Percentiles rank a stretch among this genome's conserved stretches.
Conservation (phyloP, 1,140 invertebrate genomes). For the Lordiphosa clarofinis region DNA sequence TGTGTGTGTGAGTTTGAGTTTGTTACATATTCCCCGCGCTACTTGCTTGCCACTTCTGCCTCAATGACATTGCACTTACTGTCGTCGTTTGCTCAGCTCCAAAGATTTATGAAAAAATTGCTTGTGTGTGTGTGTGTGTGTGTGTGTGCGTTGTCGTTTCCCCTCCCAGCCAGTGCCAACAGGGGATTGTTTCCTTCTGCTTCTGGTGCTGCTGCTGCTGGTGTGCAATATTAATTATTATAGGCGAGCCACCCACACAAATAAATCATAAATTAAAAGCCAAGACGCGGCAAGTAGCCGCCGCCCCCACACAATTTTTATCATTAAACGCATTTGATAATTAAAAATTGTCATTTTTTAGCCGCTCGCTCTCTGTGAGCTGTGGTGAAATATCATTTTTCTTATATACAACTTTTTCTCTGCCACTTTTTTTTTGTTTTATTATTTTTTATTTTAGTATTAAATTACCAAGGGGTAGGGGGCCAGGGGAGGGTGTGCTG, state of each 20-base stretch:
- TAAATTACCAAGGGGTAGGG: conserved; percentile 54
- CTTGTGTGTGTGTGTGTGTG: conserved; percentile 25
- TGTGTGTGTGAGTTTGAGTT: conserved; percentile 7
- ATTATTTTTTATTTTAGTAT: conserved; percentile 20
- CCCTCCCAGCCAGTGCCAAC: conserved; percentile 4
- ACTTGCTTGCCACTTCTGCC: conserved; percentile 49
- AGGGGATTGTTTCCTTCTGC: conserved; percentile 49
- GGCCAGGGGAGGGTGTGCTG: background rate
- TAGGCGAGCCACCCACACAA: conserved; percentile 71
- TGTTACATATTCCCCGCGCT: conserved; percentile 44
- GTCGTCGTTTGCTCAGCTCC: conserved; percentile 32
- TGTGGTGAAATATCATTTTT: conserved; percentile 44
- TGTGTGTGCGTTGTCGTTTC: too few species aligned
- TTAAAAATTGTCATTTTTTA: conserved; percentile 79
- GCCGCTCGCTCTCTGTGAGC: conserved; percentile 26
- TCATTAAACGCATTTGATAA: conserved; percentile 80
- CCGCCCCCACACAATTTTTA: conserved; percentile 59
- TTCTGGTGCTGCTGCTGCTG: conserved; percentile 32
- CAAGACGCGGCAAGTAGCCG: conserved; percentile 32
- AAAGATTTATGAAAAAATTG: conserved; percentile 75
- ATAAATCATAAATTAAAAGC: conserved; percentile 76
- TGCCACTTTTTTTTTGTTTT: too few species aligned
- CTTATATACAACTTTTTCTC: conserved; percentile 20
- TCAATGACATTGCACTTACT: conserved; percentile 76
- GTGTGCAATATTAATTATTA: conserved; percentile 76